These are phyloP conservation scores for Ruditapes philippinarum DNA, from an alignment of 1,140 invertebrate species.

Conservation along the genomic window DNA sequence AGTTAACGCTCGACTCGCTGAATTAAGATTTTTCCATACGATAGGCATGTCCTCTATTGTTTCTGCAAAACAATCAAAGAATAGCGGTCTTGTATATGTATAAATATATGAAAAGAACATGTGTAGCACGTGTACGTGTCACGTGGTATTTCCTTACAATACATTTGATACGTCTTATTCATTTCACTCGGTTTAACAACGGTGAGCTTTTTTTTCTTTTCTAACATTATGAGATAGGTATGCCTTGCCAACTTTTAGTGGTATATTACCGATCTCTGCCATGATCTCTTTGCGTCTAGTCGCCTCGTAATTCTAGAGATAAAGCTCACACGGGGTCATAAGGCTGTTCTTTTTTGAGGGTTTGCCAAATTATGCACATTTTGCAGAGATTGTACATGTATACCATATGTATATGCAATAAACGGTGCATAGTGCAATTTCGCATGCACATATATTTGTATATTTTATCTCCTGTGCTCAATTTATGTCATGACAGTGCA, in stretches of 20 bases:
- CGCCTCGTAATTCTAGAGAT: conserved; percentile 26
- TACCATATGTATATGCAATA: conserved; percentile 14
- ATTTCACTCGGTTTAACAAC: too few relatives aligned
- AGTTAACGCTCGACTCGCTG: too few relatives aligned
- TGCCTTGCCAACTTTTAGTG: conserved; percentile 5
- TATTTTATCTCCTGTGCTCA: background rate
- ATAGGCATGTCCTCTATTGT: too few relatives aligned
- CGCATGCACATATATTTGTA: background rate
- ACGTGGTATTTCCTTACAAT: too few relatives aligned
- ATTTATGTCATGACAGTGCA: background rate
- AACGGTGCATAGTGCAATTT: background rate
- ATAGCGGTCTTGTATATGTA: too few relatives aligned
- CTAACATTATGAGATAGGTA: background rate
- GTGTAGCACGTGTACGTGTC: too few relatives aligned
- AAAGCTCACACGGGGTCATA: conserved; percentile 42
- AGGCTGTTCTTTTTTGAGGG: background rate
- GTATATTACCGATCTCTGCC: background rate
- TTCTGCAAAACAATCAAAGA: too few relatives aligned
- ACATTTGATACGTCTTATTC: too few relatives aligned
- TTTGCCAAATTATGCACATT: conserved; percentile 11
- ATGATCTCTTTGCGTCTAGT: conserved; percentile 43
- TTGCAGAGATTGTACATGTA: conserved; percentile 13
- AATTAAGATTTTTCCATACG: too few relatives aligned
- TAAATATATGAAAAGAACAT: too few relatives aligned
- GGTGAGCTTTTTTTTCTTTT: too few relatives aligned